These are phyloP conservation scores for Tinea trinotella DNA, from an alignment of 2,888 invertebrate species.

Conservation along the genomic window DNA sequence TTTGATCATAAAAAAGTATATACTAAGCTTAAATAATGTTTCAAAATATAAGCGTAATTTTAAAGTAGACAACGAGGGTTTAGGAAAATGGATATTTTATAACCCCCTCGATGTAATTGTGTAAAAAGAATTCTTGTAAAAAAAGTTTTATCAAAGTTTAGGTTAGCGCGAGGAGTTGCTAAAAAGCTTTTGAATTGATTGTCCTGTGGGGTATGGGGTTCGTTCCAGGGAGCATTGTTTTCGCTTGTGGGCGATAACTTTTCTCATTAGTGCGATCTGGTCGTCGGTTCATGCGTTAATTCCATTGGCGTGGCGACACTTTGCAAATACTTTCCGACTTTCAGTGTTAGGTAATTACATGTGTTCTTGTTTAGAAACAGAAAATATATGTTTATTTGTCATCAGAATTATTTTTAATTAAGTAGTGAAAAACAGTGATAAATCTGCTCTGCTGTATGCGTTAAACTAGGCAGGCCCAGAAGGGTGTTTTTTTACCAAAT, in stretches of 20 bases:
- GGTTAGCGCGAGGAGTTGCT: not conserved
- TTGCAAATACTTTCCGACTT: constrained; percentile 4
- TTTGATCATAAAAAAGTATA: too few relatives aligned
- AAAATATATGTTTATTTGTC: not conserved
- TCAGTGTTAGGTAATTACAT: not conserved
- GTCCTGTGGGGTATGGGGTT: not conserved
- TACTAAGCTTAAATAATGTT: too few relatives aligned
- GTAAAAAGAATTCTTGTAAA: constrained; percentile 2
- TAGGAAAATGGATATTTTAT: constrained; percentile 7
- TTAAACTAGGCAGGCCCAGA: too few relatives aligned
- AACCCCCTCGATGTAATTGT: constrained; percentile 6
- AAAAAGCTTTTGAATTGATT: constrained; percentile 13
- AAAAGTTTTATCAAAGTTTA: not conserved
- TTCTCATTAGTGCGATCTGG: constrained; percentile 10
- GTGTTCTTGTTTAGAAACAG: not conserved
- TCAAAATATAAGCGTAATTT: not conserved
- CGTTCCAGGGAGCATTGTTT: not conserved
- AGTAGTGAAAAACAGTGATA: too few relatives aligned
- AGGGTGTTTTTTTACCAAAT: too few relatives aligned
- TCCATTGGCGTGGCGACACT: not conserved
- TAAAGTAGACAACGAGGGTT: not conserved
- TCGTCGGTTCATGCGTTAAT: constrained; percentile 5
- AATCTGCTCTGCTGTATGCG: too few relatives aligned
- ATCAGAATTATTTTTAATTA: too few relatives aligned
- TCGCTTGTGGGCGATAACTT: constrained; percentile 6